Percentiles rank a stretch among this genome's conserved stretches.
Evolutionary conservation across 2,113 vertebrate genomes (phyloP).

Genomic region (Lepisosteus osseus): DNA sequence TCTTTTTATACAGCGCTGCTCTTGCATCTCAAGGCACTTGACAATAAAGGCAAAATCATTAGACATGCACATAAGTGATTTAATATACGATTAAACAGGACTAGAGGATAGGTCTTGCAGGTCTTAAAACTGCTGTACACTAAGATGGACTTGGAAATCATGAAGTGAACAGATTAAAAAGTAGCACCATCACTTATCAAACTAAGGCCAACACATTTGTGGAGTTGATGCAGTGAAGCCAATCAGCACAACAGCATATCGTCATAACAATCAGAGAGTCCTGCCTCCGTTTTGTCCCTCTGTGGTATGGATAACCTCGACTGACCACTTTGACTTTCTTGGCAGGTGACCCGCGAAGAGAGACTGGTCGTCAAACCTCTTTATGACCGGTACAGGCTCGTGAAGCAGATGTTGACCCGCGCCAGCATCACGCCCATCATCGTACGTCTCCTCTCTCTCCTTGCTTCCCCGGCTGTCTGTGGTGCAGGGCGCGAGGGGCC

Average conservation of each 20-base stretch:
- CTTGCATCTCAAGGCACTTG: no score
- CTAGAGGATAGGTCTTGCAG: no score
- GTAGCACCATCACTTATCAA: no score
- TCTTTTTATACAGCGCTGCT: no score
- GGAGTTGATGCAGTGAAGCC: no score
- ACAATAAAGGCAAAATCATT: no score
- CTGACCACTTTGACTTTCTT: conserved; percentile 20
- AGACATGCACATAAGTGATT: no score
- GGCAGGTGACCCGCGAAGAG: conserved; percentile 88
- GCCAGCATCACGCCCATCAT: conserved; percentile 89
- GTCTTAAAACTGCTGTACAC: no score
- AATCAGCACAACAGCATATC: background rate
- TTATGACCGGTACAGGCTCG: conserved; percentile 91
- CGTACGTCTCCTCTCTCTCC: conserved; percentile 65
- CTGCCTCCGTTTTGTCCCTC: background rate
- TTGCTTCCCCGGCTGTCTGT: background rate
- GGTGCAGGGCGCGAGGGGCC: background rate
- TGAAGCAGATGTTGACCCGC: conserved; percentile 97
- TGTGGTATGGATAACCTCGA: background rate
- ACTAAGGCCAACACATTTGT: no score
- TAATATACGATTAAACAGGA: no score
- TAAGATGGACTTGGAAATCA: no score
- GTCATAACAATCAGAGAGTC: background rate
- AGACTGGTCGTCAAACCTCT: conserved; percentile 90
- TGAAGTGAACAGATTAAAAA: no score